Evolutionary conservation across 2,888 invertebrate genomes (phyloP), one percentile per base, ranked within the genome.

Genomic region (Aethes cnicana): DNA sequence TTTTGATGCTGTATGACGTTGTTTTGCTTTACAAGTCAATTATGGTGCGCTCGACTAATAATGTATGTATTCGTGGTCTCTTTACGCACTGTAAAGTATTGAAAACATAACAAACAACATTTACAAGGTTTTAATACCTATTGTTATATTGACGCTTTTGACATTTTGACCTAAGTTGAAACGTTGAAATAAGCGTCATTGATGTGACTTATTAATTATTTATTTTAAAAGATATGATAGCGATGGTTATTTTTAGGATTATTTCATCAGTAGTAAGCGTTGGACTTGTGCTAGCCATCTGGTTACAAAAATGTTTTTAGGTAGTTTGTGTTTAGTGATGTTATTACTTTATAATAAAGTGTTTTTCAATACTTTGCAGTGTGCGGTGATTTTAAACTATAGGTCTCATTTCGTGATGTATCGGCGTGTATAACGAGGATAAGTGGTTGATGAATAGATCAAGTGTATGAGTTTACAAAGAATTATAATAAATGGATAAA

Each of bases 391-490:
- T 47, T 64, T 75, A 73, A 65, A 60, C 50, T 59, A 54, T 77
- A 73, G 74, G 74, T 63, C 60, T 68, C 61, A 62, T 66, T 67
- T 66, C 68, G 70, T 71, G 78, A 73, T 74, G 76, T 77, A 77
- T 61, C 72, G 73, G 73, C 70, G 77, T 79, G 77, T 79, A 68
- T 82, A 76, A 75, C 74, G 71, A 82, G 76, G 77, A 81, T 84
- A 84, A 85, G 83, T 76, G 78, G 80, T 86, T 85, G 84, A 81
- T 82, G 79, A 81, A 72, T 77, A 86, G 84, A 78, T 77, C 82
- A 79, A 80, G 77, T 85, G 86, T 88, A 88, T 82, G 86, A 82
- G 81, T 88, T 88, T 85, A 88, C 85, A 84, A 81, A 83, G 83
- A 84, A 80, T 82, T 57, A 81, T 77, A 77, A 84, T 87, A 87